Evolutionary conservation across 2,888 invertebrate species (phyloP).

Genomic region (Aleiodes leptofemur): DNA sequence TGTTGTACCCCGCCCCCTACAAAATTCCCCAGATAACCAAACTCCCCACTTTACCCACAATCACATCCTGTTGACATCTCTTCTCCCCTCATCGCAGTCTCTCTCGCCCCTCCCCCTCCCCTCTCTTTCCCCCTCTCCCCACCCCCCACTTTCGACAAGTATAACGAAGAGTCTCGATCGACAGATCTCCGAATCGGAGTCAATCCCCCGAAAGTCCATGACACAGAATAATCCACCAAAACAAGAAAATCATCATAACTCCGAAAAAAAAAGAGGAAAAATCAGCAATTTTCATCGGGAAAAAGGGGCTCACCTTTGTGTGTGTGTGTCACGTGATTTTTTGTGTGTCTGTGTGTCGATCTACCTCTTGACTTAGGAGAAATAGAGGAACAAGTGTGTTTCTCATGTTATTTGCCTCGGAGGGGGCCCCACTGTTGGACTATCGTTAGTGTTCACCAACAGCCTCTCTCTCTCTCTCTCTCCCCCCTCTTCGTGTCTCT

Average conservation of each 20-base stretch:
- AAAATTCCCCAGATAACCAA: not conserved
- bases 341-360: not conserved
- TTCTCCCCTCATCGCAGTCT: not conserved
- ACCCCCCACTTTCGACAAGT: too few species aligned
- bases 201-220: not conserved
- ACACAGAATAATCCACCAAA: slow-evolving; percentile 3
- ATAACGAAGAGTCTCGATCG: not conserved
- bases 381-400: slow-evolving; percentile 36
- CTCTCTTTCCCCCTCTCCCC: too few species aligned
- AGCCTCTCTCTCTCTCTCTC: not conserved
- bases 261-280: not conserved
- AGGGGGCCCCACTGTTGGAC: slow-evolving; percentile 39
- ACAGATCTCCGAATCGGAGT: slow-evolving; percentile 3
- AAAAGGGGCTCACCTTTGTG: not conserved
- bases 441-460: slow-evolving; percentile 35
- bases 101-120: not conserved
- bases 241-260: not conserved
- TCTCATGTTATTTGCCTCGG: slow-evolving; percentile 44
- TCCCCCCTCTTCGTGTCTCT: too few species aligned
- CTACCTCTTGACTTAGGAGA: slow-evolving; percentile 33
- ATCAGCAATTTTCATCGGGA: too few species aligned
- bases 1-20: not conserved
- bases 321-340: slow-evolving; percentile 55
- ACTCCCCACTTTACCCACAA: not conserved
- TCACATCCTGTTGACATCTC: slow-evolving; percentile 23